These are phyloP conservation scores for Salvator merianae DNA, from an alignment of 2,113 vertebrate genomes.

Conservation along the genomic window DNA sequence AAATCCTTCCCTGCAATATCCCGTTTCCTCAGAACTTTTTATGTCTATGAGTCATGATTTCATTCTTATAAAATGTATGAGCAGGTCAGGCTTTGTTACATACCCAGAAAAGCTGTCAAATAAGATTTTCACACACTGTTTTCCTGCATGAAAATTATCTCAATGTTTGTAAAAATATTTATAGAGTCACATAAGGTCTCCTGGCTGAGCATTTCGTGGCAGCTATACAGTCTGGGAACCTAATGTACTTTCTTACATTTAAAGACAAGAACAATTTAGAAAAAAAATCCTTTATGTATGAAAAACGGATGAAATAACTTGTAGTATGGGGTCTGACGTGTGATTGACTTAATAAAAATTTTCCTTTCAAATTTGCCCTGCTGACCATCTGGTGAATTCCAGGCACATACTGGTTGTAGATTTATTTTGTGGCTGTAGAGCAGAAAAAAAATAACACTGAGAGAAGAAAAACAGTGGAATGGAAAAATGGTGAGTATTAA, in stretches of 20 bases:
- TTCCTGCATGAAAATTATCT: neutral
- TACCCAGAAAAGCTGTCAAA: neutral
- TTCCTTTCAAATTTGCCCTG: neutral
- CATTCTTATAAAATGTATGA: neutral
- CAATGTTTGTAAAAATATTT: neutral
- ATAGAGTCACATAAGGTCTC: neutral
- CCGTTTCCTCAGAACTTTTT: neutral
- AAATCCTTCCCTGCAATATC: constrained; percentile 17
- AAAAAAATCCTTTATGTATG: neutral
- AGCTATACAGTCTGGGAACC: neutral
- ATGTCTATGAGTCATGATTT: neutral
- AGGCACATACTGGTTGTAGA: neutral
- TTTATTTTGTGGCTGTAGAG: neutral
- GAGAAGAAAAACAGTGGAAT: neutral
- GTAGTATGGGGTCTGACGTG: neutral
- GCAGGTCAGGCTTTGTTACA: neutral
- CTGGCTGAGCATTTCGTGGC: neutral
- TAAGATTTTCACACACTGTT: neutral
- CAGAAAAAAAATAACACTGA: too few species aligned
- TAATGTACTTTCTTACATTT: neutral
- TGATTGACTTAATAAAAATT: neutral
- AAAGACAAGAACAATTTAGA: neutral
- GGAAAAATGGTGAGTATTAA: neutral
- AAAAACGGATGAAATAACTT: neutral
- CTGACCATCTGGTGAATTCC: too few species aligned